A percentile compares a stretch with the other conserved stretches of the same genome.
Evolutionary conservation across 2,797 vertebrate genomes (phyloP).

Genomic region (Myotis planiceps): DNA sequence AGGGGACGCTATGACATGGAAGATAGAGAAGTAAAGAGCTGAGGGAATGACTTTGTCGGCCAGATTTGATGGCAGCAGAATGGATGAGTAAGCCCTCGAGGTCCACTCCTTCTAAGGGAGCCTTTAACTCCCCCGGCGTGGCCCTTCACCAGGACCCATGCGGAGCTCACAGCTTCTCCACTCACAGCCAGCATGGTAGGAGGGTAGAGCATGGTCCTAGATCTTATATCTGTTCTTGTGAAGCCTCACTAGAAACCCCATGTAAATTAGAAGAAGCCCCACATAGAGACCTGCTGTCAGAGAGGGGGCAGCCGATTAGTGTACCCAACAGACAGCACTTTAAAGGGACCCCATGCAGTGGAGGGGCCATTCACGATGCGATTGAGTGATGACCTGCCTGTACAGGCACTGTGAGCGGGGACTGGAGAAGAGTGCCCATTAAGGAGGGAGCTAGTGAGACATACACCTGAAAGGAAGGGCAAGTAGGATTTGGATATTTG

Average conservation of each 20-base stretch:
- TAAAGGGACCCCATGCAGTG: not conserved
- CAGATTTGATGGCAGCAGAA: not conserved
- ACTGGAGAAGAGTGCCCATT: not conserved
- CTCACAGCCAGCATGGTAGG: not conserved
- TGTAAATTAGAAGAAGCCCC: not conserved
- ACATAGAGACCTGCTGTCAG: not conserved
- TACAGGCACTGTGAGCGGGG: fast-evolving
- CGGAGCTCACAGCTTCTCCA: not conserved
- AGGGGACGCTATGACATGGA: not conserved
- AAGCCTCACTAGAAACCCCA: not conserved
- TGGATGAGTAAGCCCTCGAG: not conserved
- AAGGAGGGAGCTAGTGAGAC: not conserved
- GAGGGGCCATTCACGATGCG: fast-evolving
- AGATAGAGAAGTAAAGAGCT: not conserved
- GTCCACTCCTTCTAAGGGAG: not conserved
- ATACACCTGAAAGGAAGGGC: not conserved
- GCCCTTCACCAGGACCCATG: not conserved
- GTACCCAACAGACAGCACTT: not conserved
- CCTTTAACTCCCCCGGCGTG: not conserved
- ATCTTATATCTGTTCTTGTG: not conserved
- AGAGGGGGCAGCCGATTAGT: not conserved
- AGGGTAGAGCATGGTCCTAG: not conserved
- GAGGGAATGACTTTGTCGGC: not conserved
- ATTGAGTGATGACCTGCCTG: not conserved
- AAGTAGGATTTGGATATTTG: not conserved